Evolutionary conservation across 1,140 invertebrate species (phyloP).

Genomic region (Homarus americanus): DNA sequence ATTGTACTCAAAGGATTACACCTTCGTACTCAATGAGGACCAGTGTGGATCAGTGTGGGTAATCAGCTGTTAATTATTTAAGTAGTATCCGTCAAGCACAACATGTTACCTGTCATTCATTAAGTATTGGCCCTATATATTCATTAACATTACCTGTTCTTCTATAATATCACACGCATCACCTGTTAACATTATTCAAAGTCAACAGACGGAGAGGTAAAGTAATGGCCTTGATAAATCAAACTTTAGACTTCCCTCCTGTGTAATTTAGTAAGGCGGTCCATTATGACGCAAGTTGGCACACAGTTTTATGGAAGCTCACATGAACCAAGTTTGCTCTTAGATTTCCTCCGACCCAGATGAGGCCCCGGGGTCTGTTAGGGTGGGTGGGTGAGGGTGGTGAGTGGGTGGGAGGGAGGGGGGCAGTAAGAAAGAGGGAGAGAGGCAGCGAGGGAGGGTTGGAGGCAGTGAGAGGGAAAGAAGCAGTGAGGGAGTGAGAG

Average conservation of each 20-base stretch:
- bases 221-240: too few species aligned
- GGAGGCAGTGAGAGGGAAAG: neutral
- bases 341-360: neutral
- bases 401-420: neutral
- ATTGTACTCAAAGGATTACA: too few species aligned
- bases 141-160: too few species aligned
- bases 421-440: neutral
- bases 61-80: too few species aligned
- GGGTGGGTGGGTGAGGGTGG: neutral
- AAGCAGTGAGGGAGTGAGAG: neutral
- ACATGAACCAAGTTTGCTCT: neutral
- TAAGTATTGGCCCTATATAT: too few species aligned
- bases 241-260: neutral
- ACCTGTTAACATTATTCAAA: too few species aligned
- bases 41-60: too few species aligned
- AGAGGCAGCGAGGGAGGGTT: neutral
- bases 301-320: neutral
- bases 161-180: too few species aligned
- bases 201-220: too few species aligned
- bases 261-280: neutral
- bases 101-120: too few species aligned
- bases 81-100: too few species aligned
- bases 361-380: neutral
- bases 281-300: neutral
- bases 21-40: too few species aligned